phyloP scores from a whole-genome alignment of 2,113 vertebrate genomes.

The Calidris pugnax region DNA sequence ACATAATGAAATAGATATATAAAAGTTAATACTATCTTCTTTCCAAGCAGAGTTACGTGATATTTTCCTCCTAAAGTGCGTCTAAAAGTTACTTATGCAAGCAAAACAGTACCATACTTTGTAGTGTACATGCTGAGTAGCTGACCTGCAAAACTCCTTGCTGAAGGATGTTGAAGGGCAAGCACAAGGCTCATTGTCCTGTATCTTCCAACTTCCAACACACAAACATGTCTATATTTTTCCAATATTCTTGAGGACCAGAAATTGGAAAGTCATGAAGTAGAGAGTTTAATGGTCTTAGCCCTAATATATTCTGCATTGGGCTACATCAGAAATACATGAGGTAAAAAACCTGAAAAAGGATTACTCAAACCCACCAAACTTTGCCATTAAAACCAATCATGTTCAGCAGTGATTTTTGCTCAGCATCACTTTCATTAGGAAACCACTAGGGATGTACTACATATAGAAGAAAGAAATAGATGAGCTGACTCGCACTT shows the following conservation, averaged over 20 bases:
- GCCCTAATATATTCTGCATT: neutral
- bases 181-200: neutral
- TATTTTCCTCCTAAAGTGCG: neutral
- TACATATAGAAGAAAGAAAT: neutral
- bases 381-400: neutral
- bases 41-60: neutral
- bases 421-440: neutral
- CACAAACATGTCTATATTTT: accelerated
- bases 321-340: neutral
- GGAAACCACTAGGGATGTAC: neutral
- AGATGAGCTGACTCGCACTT: neutral
- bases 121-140: neutral
- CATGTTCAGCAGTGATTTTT: neutral
- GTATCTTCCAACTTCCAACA: neutral
- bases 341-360: accelerated
- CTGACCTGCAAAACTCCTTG: neutral
- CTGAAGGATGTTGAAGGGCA: neutral
- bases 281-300: neutral
- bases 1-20: neutral
- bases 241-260: neutral
- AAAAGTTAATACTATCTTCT: neutral
- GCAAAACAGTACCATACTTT: neutral
- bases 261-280: neutral
- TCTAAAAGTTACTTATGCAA: neutral
- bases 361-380: neutral